These are phyloP conservation scores for Scartelaos histophorus DNA, from an alignment of 2,113 vertebrate genomes.

Conservation along the genomic window DNA sequence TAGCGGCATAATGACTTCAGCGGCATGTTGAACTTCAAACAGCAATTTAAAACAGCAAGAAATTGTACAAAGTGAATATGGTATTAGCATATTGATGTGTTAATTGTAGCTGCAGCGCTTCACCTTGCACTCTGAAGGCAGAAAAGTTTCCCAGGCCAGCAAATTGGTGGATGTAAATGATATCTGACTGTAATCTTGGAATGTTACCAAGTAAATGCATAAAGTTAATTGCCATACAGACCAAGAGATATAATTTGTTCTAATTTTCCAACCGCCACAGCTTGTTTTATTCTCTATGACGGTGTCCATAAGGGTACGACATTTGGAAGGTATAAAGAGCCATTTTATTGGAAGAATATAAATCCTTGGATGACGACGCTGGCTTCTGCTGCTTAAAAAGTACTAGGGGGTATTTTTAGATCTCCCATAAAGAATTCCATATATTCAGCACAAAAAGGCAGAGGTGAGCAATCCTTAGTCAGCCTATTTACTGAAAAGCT, in stretches of 20 bases:
- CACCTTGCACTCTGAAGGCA: conserved; percentile 34
- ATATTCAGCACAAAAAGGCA: conserved; percentile 42
- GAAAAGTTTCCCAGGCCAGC: conserved; percentile 34
- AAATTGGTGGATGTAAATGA: conserved; percentile 43
- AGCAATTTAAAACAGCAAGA: conserved; percentile 40
- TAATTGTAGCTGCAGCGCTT: conserved; percentile 40
- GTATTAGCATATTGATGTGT: conserved; percentile 38
- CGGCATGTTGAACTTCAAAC: conserved; percentile 49
- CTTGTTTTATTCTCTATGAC: conserved; percentile 65
- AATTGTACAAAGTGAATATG: conserved; percentile 64
- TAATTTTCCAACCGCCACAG: conserved; percentile 48
- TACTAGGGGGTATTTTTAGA: conserved; percentile 34
- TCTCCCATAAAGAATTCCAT: conserved; percentile 35
- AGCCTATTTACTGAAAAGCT: conserved; percentile 14
- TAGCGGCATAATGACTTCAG: conserved; percentile 33
- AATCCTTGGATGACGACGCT: conserved; percentile 54
- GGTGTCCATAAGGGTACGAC: conserved; percentile 50
- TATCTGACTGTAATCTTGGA: conserved; percentile 49
- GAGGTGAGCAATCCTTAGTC: conserved; percentile 27
- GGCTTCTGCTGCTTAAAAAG: conserved; percentile 36
- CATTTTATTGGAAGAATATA: conserved; percentile 53
- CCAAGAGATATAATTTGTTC: conserved; percentile 46
- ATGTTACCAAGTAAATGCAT: conserved; percentile 59
- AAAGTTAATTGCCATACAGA: conserved; percentile 57
- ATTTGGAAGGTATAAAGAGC: conserved; percentile 53